These are phyloP conservation scores for Caenorhabditis angaria DNA, from an alignment of 2,888 invertebrate species.

Conservation along the genomic window DNA sequence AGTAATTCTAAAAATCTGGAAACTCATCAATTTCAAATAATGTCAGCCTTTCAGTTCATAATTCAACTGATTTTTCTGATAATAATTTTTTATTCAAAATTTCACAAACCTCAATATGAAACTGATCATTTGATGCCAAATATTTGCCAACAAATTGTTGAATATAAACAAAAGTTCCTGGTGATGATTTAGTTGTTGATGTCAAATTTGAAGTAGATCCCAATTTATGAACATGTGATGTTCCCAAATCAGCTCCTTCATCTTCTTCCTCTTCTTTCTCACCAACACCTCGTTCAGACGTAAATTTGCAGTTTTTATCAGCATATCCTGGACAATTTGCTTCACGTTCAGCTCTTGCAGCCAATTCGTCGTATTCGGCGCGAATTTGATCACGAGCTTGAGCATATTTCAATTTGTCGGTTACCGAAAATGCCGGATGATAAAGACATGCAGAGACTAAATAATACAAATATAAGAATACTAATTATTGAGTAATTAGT, in stretches of 20 bases:
- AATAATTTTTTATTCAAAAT: slow-evolving; percentile 5
- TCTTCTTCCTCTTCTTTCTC: not conserved
- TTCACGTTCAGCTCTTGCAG: not conserved
- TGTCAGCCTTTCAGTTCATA: too few relatives aligned
- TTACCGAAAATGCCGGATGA: slow-evolving; percentile 46
- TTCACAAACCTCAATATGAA: slow-evolving; percentile 30
- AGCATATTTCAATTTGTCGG: slow-evolving; percentile 29
- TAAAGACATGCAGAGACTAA: slow-evolving; percentile 45
- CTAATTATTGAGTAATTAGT: slow-evolving; percentile 4
- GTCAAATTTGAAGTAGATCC: not conserved
- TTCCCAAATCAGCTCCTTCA: not conserved
- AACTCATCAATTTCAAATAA: too few relatives aligned
- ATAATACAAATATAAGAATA: not conserved
- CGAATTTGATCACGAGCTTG: slow-evolving; percentile 3
- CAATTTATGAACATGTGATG: slow-evolving; percentile 5
- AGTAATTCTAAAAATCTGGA: too few relatives aligned
- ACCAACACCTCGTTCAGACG: not conserved
- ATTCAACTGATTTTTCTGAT: too few relatives aligned
- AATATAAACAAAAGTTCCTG: slow-evolving; percentile 18
- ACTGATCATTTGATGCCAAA: slow-evolving; percentile 5
- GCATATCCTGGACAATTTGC: not conserved
- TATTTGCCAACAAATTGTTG: slow-evolving; percentile 29
- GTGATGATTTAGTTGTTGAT: not conserved
- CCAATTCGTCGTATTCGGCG: not conserved
- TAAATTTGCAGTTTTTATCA: not conserved